Evolutionary conservation across 2,113 vertebrate species (phyloP).

Genomic region (Cichladusa arquata): DNA sequence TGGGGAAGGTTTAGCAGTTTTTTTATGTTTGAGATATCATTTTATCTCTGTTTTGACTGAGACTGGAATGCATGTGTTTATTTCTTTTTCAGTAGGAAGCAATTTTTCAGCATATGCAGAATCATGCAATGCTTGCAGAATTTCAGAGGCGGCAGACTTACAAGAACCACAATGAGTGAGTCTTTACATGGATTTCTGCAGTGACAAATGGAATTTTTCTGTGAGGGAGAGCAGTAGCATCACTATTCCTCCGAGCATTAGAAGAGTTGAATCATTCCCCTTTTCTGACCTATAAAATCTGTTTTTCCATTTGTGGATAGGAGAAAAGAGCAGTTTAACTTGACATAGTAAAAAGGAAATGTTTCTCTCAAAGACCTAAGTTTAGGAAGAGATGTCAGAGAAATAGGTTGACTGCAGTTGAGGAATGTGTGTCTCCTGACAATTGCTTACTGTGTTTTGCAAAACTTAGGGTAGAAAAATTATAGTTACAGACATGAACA

Average conservation of each 20-base stretch:
- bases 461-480: background rate
- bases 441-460: background rate
- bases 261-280: background rate
- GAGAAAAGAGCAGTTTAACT: background rate
- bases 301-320: background rate
- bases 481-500: background rate
- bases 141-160: background rate
- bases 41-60: background rate
- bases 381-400: background rate
- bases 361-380: background rate
- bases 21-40: background rate
- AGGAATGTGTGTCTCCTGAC: background rate
- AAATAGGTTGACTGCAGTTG: background rate
- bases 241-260: background rate
- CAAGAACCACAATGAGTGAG: rapidly evolving
- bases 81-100: background rate
- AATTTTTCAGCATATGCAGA: background rate
- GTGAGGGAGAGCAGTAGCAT: background rate
- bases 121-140: background rate
- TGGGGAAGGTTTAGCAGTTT: background rate
- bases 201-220: background rate
- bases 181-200: background rate
- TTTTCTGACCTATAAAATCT: background rate
- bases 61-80: background rate
- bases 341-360: background rate